These are phyloP conservation scores for Urosaurus nigricauda DNA, from an alignment of 2,797 vertebrate species.

Conservation along the genomic window DNA sequence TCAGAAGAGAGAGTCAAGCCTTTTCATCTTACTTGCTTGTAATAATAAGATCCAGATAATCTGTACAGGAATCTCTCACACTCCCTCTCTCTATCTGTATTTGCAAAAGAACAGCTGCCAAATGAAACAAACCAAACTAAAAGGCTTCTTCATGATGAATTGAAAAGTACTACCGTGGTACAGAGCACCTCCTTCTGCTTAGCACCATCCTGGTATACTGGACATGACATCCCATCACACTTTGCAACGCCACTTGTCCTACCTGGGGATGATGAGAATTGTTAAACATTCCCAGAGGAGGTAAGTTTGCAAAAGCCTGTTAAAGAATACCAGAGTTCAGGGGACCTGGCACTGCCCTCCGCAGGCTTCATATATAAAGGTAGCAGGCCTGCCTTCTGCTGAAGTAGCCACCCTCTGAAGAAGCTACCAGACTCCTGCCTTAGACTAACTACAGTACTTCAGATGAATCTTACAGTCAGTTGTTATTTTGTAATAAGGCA, in stretches of 20 bases:
- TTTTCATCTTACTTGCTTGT: fast-evolving
- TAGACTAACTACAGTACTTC: neutral
- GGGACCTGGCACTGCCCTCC: neutral
- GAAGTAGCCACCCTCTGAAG: neutral
- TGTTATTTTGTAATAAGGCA: neutral
- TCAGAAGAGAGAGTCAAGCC: neutral
- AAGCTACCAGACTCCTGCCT: neutral
- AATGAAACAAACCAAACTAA: no score
- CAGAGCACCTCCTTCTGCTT: neutral
- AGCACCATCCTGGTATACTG: neutral
- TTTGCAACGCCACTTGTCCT: neutral
- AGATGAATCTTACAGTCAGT: neutral
- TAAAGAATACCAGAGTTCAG: neutral
- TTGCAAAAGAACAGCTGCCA: neutral
- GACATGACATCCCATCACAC: neutral
- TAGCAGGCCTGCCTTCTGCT: neutral
- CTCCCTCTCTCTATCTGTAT: no score
- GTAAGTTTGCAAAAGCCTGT: neutral
- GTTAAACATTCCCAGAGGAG: neutral
- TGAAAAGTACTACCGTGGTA: no score
- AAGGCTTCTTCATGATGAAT: fast-evolving
- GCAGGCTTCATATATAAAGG: no score
- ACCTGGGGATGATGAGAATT: neutral
- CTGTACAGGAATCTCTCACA: neutral
- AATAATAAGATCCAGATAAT: neutral